Base-by-base conservation (phyloP, 2,888 invertebrate species). In the Bruchidius siliquastri region DNA sequence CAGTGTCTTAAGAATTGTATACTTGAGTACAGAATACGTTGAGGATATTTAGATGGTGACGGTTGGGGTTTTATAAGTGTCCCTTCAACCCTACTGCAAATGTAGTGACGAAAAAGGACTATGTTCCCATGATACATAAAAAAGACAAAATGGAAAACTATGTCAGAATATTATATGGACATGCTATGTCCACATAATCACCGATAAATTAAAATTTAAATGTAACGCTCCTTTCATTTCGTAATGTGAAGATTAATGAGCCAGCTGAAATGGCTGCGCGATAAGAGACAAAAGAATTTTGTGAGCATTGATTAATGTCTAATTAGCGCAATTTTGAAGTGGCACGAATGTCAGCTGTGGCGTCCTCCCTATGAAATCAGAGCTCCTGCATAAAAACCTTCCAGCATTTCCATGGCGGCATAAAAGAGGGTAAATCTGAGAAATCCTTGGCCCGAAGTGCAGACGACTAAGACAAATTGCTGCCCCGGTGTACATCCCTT, bases 401-500 rank as follows among this genome's bases (percentile, higher is more conserved):
- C 30, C 72, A 20, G 18, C 66, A 69, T 22, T 71, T 73, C 68
- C 73, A n/a, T 20, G 21, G 69, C 67, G 49, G 49, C 49, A 49
- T 49, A 71, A 22, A 75, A 80, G 78, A 77, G 78, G 75, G 79
- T 78, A 80, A 81, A 80, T 79, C 81, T 79, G 78, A 76, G 79
- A 77, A 80, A 81, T 81, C 80, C 80, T 80, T 77, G 76, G 71
- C 78, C 79, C 80, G 82, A 80, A 76, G 77, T 77, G 78, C 76
- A 79, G 81, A 79, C 80, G 80, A 81, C 80, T 79, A 81, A 82
- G 82, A 82, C 81, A 81, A 82, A 82, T 81, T 79, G 79, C 79
- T 77, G 72, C 73, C 78, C 75, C 79, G 77, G 79, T 78, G 78
- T 77, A 80, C 77, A 80, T 80, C 79, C 79, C 79, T 80, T 74